Conservation (phyloP, 2,113 vertebrate species). For the Datnioides undecimradiatus region DNA sequence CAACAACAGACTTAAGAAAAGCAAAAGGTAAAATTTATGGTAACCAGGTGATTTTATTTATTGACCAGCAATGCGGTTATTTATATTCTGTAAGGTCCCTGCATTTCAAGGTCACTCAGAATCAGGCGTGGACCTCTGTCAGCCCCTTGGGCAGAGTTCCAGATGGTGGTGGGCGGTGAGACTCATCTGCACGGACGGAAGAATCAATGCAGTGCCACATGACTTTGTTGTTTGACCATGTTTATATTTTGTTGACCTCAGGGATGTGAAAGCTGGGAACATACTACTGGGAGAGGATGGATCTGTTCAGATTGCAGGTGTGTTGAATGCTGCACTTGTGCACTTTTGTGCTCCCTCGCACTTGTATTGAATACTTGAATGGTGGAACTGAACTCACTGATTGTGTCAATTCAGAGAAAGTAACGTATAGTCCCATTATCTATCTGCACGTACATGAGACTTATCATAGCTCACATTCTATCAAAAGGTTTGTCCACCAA, state of each 20-base stretch:
- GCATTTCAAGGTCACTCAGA: slow-evolving; percentile 69
- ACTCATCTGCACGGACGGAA: slow-evolving; percentile 44
- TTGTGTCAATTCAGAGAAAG: neutral
- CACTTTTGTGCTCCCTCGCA: neutral
- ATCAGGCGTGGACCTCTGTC: slow-evolving; percentile 2
- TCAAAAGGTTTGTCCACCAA: neutral
- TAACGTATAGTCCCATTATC: neutral
- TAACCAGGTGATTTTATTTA: neutral
- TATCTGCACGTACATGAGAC: neutral
- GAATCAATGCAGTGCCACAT: slow-evolving; percentile 74
- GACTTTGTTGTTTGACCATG: slow-evolving; percentile 63
- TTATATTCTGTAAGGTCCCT: slow-evolving; percentile 28
- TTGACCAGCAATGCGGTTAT: slow-evolving; percentile 4
- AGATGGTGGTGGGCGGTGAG: slow-evolving; percentile 49
- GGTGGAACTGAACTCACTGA: neutral
- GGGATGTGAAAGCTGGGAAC: slow-evolving; percentile 99
- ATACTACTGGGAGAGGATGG: slow-evolving; percentile 98
- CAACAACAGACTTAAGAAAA: neutral
- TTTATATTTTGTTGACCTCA: slow-evolving; percentile 79
- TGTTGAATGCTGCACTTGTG: slow-evolving; percentile 32
- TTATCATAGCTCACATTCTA: neutral
- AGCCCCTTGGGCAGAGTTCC: slow-evolving; percentile 57
- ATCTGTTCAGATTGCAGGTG: slow-evolving; percentile 99
- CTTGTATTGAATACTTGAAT: neutral
- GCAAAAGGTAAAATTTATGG: neutral